Conservation (phyloP, 2,888 invertebrate species). For the Synergus umbraculus region DNA sequence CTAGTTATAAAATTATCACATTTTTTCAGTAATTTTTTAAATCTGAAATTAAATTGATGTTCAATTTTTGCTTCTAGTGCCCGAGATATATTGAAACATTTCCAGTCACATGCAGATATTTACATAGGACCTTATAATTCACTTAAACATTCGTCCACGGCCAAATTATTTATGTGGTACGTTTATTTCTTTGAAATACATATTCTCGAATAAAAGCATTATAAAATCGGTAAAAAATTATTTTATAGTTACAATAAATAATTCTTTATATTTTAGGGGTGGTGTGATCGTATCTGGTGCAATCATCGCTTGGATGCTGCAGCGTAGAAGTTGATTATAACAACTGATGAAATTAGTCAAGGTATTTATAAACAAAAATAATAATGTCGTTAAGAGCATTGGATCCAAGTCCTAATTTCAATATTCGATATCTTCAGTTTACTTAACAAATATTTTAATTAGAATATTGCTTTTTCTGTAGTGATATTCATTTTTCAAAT, state of each 20-base stretch:
- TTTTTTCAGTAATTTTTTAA: too few species aligned
- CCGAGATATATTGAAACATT: slow-evolving; percentile 28
- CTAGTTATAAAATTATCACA: too few species aligned
- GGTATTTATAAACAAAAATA: neutral
- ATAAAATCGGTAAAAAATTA: neutral
- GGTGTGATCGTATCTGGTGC: slow-evolving; percentile 17
- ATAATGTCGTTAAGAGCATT: neutral
- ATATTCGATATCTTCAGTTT: neutral
- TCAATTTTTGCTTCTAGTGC: slow-evolving; percentile 2
- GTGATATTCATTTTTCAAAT: too few species aligned
- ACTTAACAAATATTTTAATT: too few species aligned
- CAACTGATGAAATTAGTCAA: neutral
- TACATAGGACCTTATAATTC: slow-evolving; percentile 10
- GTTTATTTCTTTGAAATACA: neutral
- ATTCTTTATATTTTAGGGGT: neutral
- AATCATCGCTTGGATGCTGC: neutral
- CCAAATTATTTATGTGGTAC: slow-evolving; percentile 14
- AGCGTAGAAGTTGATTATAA: neutral
- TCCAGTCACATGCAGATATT: slow-evolving; percentile 18
- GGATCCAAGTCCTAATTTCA: too few species aligned
- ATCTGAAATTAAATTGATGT: neutral
- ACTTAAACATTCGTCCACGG: neutral
- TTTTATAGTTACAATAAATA: neutral
- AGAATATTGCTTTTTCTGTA: too few species aligned
- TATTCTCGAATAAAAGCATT: neutral